Percentiles rank a stretch among this genome's conserved stretches.
phyloP scores from a whole-genome alignment of 2,888 invertebrate species.

The Caenorhabditis sp. region DNA sequence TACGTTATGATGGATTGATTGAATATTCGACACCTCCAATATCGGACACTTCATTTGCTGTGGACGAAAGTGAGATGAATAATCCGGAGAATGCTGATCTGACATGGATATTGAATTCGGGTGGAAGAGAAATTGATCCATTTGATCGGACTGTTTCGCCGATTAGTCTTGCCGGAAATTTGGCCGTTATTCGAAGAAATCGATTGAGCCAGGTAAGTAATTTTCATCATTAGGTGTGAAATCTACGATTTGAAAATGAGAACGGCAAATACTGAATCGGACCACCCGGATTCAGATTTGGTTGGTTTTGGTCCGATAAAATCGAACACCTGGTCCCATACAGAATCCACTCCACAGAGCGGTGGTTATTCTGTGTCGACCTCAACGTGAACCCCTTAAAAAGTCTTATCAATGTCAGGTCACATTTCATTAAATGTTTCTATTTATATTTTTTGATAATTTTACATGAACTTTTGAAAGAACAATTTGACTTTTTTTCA shows the following conservation, averaged over 20 bases:
- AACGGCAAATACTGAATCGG: no score
- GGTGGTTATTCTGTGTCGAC: no score
- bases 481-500: background rate
- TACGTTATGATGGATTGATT: slow-evolving; percentile 80
- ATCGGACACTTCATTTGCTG: slow-evolving; percentile 49
- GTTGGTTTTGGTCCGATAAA: no score
- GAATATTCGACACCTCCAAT: slow-evolving; percentile 78
- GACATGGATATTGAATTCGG: slow-evolving; percentile 42
- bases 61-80: slow-evolving; percentile 38
- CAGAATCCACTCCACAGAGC: no score
- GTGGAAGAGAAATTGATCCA: slow-evolving; percentile 32
- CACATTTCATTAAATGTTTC: no score
- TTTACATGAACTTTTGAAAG: no score
- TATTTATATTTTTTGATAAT: no score
- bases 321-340: no score
- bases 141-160: slow-evolving; percentile 38
- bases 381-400: no score
- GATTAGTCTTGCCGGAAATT: slow-evolving; percentile 38
- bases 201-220: slow-evolving; percentile 8
- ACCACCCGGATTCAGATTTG: no score
- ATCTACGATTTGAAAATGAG: background rate
- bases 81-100: slow-evolving; percentile 40
- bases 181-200: slow-evolving; percentile 33
- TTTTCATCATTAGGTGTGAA: background rate
- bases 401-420: no score